Percentiles rank a stretch among this genome's conserved stretches.
phyloP scores from a whole-genome alignment of 2,888 invertebrate genomes.

The Synergus japonicus region DNA sequence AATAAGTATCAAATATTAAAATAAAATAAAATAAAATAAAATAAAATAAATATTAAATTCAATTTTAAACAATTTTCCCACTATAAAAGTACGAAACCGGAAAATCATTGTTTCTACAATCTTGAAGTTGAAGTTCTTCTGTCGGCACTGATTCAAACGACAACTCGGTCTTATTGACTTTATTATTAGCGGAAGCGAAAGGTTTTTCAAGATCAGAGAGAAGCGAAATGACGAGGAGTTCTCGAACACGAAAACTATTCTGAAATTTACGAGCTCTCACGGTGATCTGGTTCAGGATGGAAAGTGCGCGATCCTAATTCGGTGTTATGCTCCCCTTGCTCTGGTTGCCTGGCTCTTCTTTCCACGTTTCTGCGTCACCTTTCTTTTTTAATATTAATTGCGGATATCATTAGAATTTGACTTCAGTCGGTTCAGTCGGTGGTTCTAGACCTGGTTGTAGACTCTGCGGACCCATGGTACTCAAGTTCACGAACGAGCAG shows the following conservation, averaged over 20 bases:
- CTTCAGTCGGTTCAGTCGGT: conserved; percentile 12
- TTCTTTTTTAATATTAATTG: neutral
- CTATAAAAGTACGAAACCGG: too few relatives aligned
- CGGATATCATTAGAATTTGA: conserved; percentile 4
- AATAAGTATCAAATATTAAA: neutral
- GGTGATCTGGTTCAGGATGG: conserved; percentile 65
- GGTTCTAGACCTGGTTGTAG: conserved; percentile 40
- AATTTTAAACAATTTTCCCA: neutral
- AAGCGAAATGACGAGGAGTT: conserved; percentile 21
- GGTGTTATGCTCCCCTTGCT: conserved; percentile 46
- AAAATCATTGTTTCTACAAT: too few relatives aligned
- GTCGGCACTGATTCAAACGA: neutral
- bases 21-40: too few relatives aligned
- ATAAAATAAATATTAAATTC: too few relatives aligned
- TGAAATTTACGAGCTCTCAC: conserved; percentile 48
- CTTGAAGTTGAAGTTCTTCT: too few relatives aligned
- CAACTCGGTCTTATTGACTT: neutral
- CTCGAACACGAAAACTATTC: conserved; percentile 42
- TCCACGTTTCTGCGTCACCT: conserved; percentile 3
- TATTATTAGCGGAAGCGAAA: conserved; percentile 28
- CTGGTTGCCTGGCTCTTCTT: neutral
- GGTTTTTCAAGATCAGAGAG: conserved; percentile 12
- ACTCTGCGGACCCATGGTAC: conserved; percentile 46
- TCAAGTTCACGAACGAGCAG: conserved; percentile 66
- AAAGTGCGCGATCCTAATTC: conserved; percentile 64